phyloP scores from a whole-genome alignment of 1,140 invertebrate genomes.

The Aphelinus atriplicis region DNA sequence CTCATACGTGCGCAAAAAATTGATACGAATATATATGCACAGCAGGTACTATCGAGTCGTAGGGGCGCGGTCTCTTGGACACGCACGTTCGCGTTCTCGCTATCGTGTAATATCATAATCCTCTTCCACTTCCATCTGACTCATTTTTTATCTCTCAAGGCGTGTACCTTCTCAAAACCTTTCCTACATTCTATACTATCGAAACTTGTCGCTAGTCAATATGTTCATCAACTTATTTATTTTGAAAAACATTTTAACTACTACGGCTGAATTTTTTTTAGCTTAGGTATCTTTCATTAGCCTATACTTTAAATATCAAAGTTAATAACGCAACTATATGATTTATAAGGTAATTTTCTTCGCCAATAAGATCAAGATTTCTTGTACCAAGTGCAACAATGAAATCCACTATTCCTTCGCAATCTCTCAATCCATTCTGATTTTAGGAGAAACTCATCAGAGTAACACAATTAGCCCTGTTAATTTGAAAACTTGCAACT shows the following conservation, averaged over 20 bases:
- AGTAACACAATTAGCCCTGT: conserved; percentile 40
- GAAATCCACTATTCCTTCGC: background rate
- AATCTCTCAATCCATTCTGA: conserved; percentile 17
- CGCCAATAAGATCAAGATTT: no score
- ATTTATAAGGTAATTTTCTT: background rate
- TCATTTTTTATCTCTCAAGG: background rate
- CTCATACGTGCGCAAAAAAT: background rate
- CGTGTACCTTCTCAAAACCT: no score
- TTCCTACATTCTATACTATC: no score
- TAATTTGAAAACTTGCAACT: conserved; percentile 15
- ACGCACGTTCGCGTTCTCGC: background rate
- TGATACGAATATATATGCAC: background rate
- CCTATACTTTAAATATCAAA: no score
- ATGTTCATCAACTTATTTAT: no score
- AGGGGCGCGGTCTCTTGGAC: background rate
- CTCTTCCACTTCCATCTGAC: background rate
- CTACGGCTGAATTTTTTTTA: no score
- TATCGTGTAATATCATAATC: background rate
- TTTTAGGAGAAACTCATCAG: conserved; percentile 16
- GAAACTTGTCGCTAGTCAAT: no score
- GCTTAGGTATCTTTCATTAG: no score
- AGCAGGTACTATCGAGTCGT: background rate
- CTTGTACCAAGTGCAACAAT: no score
- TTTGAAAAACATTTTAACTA: no score
- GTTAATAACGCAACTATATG: background rate